Conservation (phyloP, 1,140 invertebrate genomes). For the Drosophila setifemur region DNA sequence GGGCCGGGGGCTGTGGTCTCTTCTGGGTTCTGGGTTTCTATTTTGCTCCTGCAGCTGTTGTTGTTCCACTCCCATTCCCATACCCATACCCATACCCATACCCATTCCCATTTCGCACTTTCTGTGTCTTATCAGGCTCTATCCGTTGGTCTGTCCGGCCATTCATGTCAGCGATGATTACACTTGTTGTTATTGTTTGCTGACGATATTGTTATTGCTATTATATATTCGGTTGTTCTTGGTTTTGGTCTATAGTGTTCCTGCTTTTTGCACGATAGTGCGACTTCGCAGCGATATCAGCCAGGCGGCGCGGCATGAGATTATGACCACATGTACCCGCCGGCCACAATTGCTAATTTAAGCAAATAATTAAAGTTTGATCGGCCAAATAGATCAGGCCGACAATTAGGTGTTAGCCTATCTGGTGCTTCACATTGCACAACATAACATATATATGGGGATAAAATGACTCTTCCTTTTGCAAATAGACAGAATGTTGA, state of each 20-base stretch:
- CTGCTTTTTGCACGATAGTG: not conserved
- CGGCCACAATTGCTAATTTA: not conserved
- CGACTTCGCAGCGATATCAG: slow-evolving; percentile 22
- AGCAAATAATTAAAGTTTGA: too few relatives aligned
- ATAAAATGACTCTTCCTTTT: too few relatives aligned
- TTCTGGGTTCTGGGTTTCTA: too few relatives aligned
- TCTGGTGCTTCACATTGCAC: too few relatives aligned
- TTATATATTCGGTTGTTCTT: slow-evolving; percentile 27
- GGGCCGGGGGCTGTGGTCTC: not conserved
- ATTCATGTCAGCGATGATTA: slow-evolving; percentile 27
- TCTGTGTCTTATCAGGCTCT: slow-evolving; percentile 24
- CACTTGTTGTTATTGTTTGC: not conserved
- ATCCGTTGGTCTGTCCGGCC: not conserved
- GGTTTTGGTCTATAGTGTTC: not conserved
- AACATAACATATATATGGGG: too few relatives aligned
- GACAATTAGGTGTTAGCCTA: too few relatives aligned
- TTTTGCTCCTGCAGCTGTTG: not conserved
- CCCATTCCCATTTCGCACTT: not conserved
- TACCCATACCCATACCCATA: too few relatives aligned
- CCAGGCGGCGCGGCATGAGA: slow-evolving; percentile 5
- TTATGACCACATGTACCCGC: slow-evolving; percentile 10
- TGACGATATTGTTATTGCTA: slow-evolving; percentile 15
- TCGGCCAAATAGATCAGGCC: too few relatives aligned
- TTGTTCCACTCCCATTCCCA: not conserved
- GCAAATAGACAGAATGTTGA: too few relatives aligned